These are phyloP conservation scores for Anguilla megastoma DNA, from an alignment of 2,797 vertebrate species.

Conservation along the genomic window DNA sequence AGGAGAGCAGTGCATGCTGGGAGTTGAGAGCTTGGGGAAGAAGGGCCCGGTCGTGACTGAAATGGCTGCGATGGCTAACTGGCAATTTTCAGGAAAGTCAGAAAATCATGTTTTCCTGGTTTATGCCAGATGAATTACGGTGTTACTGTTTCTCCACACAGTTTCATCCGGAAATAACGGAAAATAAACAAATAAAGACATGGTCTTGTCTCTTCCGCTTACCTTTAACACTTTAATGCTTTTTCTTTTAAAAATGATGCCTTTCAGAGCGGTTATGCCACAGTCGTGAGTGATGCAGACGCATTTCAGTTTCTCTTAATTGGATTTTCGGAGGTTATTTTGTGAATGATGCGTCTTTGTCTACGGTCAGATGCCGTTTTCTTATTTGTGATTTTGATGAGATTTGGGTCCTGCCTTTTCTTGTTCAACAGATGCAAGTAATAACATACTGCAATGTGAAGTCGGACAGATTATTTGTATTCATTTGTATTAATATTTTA, in stretches of 20 bases:
- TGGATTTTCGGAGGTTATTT: background rate
- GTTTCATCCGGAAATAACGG: slow-evolving; percentile 21
- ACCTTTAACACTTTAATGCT: background rate
- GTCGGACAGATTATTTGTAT: background rate
- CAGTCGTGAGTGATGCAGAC: background rate
- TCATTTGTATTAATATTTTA: background rate
- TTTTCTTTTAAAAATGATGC: background rate
- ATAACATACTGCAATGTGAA: background rate
- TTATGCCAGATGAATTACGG: slow-evolving; percentile 36
- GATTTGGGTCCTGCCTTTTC: background rate
- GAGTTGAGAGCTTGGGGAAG: slow-evolving; percentile 30
- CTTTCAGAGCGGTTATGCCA: background rate
- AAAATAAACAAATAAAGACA: background rate
- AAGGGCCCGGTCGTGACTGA: slow-evolving; percentile 13
- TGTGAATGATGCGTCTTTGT: background rate
- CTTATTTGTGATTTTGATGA: background rate
- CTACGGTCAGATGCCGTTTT: background rate
- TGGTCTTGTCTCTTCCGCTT: too few species aligned
- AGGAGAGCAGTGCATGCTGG: slow-evolving; percentile 46
- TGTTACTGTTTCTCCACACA: slow-evolving; percentile 45
- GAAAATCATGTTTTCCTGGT: slow-evolving; percentile 58
- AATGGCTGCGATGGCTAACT: slow-evolving; percentile 39
- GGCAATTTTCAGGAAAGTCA: slow-evolving; percentile 50
- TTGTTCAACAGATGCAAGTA: background rate
- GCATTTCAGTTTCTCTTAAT: background rate